Conservation (phyloP, 2,797 vertebrate genomes). For the Falco peregrinus region DNA sequence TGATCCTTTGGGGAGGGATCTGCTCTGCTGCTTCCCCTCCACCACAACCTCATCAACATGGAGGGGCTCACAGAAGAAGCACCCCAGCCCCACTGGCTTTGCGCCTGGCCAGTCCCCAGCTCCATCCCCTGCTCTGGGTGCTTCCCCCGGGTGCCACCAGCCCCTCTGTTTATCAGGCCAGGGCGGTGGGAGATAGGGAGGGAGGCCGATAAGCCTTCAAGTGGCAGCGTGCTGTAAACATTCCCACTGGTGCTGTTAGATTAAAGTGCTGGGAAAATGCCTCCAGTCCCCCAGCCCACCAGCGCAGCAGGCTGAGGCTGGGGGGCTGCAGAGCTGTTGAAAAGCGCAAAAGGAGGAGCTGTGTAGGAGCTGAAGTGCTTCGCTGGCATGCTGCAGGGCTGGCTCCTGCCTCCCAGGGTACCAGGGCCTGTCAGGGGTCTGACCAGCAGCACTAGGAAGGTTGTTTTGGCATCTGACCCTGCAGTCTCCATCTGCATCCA, state of each 20-base stretch:
- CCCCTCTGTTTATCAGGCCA: slow-evolving; percentile 58
- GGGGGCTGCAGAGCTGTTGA: slow-evolving; percentile 57
- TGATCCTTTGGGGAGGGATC: neutral
- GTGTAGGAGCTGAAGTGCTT: slow-evolving; percentile 32
- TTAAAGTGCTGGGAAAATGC: slow-evolving; percentile 77
- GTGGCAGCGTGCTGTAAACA: slow-evolving; percentile 83
- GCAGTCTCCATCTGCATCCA: neutral
- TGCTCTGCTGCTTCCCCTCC: neutral
- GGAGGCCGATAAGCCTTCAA: slow-evolving; percentile 75
- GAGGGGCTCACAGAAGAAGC: neutral
- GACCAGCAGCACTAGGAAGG: neutral
- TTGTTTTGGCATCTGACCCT: neutral
- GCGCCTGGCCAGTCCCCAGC: neutral
- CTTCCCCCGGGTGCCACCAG: neutral
- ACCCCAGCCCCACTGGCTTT: neutral
- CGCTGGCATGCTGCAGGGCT: neutral
- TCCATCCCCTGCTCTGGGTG: neutral
- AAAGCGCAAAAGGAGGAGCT: slow-evolving; percentile 16
- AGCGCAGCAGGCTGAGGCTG: neutral
- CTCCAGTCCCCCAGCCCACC: slow-evolving; percentile 61
- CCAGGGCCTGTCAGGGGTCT: neutral
- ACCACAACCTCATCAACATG: rapidly evolving
- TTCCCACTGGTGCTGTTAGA: slow-evolving; percentile 80
- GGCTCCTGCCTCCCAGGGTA: neutral
- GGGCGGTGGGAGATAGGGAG: slow-evolving; percentile 64